phyloP scores from a whole-genome alignment of 2,888 invertebrate genomes.

The Fragum sueziense region DNA sequence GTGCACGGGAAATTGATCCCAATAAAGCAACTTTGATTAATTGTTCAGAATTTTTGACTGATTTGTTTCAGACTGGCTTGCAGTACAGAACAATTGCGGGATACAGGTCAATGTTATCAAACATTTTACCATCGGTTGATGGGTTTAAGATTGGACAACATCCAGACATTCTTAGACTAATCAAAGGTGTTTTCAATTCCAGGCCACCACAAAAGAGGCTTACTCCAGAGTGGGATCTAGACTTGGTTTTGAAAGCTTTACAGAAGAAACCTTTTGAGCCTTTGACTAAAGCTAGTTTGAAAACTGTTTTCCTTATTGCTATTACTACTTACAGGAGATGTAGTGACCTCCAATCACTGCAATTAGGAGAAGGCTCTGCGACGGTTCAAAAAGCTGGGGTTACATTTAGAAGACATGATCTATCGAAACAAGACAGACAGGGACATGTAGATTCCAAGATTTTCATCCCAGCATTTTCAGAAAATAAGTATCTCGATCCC shows the following conservation, averaged over 20 bases:
- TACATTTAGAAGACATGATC: no score
- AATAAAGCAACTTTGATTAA: no score
- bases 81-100: constrained; percentile 35
- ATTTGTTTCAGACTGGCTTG: constrained; percentile 11
- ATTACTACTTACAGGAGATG: constrained; percentile 10
- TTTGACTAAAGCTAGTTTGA: constrained; percentile 22
- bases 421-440: constrained; percentile 4
- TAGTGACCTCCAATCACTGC: constrained; percentile 14
- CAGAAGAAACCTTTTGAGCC: constrained; percentile 37
- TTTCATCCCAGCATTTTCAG: constrained; percentile 12
- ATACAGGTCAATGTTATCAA: constrained; percentile 30
- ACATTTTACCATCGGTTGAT: constrained; percentile 2
- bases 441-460: constrained; percentile 6
- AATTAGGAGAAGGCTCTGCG: not conserved
- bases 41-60: no score
- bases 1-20: constrained; percentile 35
- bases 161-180: constrained; percentile 18
- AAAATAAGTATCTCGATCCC: no score
- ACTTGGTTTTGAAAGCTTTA: constrained; percentile 16
- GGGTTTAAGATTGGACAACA: constrained; percentile 33
- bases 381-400: no score
- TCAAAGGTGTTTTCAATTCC: constrained; percentile 30
- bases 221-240: constrained; percentile 49
- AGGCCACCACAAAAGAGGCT: constrained; percentile 30
- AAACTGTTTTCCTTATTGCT: constrained; percentile 20